Conservation (phyloP, 2,888 invertebrate genomes). For the Tinea pellionella region DNA sequence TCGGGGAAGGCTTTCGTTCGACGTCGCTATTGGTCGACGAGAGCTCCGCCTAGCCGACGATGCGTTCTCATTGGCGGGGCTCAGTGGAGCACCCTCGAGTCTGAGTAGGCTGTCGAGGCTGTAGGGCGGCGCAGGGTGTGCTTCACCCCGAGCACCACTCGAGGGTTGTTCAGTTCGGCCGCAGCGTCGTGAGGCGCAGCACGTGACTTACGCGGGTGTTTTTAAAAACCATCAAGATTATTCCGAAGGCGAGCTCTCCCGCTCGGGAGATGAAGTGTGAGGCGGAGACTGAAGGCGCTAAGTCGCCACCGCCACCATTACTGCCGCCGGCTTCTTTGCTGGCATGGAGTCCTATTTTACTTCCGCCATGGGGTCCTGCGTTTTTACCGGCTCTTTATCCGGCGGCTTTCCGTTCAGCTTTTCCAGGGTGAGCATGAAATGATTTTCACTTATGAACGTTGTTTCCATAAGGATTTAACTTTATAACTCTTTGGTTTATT, state of each 20-base stretch:
- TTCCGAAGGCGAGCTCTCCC: constrained; percentile 64
- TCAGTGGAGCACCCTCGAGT: constrained; percentile 61
- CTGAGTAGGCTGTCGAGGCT: constrained; percentile 67
- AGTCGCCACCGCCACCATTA: constrained; percentile 50
- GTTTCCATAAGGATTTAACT: too few species aligned
- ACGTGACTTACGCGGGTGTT: constrained; percentile 52
- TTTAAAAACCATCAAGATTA: constrained; percentile 50
- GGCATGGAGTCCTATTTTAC: constrained; percentile 80
- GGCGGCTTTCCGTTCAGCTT: constrained; percentile 76
- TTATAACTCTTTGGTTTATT: too few species aligned
- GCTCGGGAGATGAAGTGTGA: constrained; percentile 65
- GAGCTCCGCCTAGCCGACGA: constrained; percentile 49
- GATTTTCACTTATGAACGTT: background rate
- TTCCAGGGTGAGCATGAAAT: constrained; percentile 76
- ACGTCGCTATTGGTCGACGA: constrained; percentile 40
- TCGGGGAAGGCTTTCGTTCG: constrained; percentile 48
- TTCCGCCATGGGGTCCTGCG: constrained; percentile 82
- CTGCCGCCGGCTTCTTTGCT: constrained; percentile 73
- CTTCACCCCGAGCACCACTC: constrained; percentile 69
- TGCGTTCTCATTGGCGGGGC: constrained; percentile 44
- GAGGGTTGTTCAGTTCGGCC: constrained; percentile 67
- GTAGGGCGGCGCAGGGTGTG: constrained; percentile 65
- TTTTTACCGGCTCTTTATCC: constrained; percentile 78
- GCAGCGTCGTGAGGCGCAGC: constrained; percentile 62
- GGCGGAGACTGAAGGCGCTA: constrained; percentile 49